A percentile compares a stretch with the other conserved stretches of the same genome.
Conservation (phyloP, 2,113 vertebrate species). For the Ictalurus punctatus region DNA sequence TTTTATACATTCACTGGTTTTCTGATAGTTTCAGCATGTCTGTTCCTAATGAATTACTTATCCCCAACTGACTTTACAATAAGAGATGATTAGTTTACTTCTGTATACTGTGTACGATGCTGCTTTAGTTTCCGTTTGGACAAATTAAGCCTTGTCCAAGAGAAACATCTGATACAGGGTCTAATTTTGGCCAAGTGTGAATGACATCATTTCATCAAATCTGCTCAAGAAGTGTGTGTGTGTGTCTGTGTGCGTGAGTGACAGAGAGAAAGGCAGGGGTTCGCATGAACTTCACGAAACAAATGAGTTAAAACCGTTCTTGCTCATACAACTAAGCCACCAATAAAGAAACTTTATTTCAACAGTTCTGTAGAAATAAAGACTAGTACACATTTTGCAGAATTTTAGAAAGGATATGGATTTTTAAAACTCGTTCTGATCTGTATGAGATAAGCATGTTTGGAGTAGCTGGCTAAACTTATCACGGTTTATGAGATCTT, state of each 20-base stretch:
- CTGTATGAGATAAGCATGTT: neutral
- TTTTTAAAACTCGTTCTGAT: neutral
- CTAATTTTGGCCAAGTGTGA: neutral
- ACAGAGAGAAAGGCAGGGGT: neutral
- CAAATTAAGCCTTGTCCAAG: neutral
- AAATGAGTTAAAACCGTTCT: neutral
- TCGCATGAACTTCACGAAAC: neutral
- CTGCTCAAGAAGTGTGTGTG: neutral
- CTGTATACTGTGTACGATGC: neutral
- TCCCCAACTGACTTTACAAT: neutral
- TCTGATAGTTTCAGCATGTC: neutral
- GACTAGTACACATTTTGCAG: neutral
- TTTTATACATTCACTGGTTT: neutral
- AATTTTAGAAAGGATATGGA: neutral
- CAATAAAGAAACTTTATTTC: neutral
- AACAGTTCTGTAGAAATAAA: neutral
- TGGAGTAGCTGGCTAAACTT: neutral
- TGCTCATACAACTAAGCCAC: neutral
- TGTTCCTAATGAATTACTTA: neutral
- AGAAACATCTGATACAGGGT: neutral
- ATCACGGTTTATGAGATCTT: constrained; percentile 42
- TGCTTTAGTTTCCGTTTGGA: neutral
- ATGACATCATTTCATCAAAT: neutral
- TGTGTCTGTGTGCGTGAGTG: too few species aligned
- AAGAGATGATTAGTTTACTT: neutral